Conservation (phyloP, 2,888 invertebrate genomes). For the Hetaerina titia region DNA sequence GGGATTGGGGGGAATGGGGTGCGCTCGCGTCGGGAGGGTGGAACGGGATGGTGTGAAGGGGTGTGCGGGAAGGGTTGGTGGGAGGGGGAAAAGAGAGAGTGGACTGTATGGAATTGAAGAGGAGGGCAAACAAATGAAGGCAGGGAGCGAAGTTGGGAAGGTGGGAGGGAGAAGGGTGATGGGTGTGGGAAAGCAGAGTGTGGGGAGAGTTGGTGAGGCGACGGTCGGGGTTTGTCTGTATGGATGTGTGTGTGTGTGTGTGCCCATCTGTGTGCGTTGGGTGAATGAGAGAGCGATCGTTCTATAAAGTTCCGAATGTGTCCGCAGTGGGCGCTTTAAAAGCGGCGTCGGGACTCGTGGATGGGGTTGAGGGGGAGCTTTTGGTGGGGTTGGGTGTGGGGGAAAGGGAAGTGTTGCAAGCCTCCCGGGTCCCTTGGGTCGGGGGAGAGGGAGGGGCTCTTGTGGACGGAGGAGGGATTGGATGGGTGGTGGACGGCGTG, state of each 20-base stretch:
- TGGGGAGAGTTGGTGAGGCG: neutral
- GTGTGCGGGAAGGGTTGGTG: neutral
- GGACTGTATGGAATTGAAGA: neutral
- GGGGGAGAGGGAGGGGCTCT: neutral
- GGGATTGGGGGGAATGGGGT: neutral
- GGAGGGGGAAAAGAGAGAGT: neutral
- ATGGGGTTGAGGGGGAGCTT: neutral
- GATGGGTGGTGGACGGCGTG: neutral
- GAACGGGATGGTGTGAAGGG: neutral
- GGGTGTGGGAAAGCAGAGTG: neutral
- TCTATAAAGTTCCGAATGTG: slow-evolving; percentile 34
- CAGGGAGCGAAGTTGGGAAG: neutral
- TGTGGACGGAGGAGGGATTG: neutral
- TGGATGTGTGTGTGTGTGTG: neutral
- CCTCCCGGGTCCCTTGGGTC: neutral
- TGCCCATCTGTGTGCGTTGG: neutral
- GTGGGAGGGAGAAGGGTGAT: neutral
- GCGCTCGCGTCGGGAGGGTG: neutral
- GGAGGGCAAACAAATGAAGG: slow-evolving; percentile 33
- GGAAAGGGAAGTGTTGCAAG: neutral
- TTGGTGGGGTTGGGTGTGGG: neutral
- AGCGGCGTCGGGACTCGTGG: neutral
- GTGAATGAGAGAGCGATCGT: neutral
- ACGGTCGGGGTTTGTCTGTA: neutral
- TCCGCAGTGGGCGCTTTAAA: slow-evolving; percentile 35